Evolutionary conservation across 2,113 vertebrate species (phyloP).

Genomic region (Mormyrus lacerda): DNA sequence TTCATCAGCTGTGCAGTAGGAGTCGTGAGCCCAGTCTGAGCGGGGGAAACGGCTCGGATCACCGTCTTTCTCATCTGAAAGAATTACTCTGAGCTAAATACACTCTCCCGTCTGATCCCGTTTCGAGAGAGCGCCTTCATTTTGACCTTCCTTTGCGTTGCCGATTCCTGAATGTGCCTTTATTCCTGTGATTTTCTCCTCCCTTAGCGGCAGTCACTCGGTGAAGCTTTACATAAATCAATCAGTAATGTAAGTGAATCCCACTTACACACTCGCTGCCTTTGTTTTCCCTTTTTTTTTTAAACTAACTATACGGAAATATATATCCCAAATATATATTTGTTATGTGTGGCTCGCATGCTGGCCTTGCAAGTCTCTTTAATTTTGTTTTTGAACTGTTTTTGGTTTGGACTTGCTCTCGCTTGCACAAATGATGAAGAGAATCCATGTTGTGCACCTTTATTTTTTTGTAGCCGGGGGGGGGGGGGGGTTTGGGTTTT

Average conservation of each 20-base stretch:
- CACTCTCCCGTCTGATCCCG: constrained; percentile 45
- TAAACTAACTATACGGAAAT: constrained; percentile 7
- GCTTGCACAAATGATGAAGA: constrained; percentile 25
- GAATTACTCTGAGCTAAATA: constrained; percentile 25
- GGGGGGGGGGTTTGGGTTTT: not conserved
- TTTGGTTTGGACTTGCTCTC: constrained; percentile 28
- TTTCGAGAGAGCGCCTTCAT: constrained; percentile 16
- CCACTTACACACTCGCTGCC: constrained; percentile 54
- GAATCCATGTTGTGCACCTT: not conserved
- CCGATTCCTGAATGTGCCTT: constrained; percentile 68
- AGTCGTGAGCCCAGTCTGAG: not conserved
- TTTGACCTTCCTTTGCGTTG: constrained; percentile 50
- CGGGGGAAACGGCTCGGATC: not conserved
- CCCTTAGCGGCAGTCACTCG: constrained; percentile 75
- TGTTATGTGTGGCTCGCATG: constrained; percentile 54
- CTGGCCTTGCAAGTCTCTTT: constrained; percentile 46
- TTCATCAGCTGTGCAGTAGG: not conserved
- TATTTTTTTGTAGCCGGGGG: not conserved
- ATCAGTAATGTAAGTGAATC: constrained; percentile 79
- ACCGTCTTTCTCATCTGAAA: constrained; percentile 34
- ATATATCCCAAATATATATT: constrained; percentile 33
- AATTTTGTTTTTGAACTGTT: constrained; percentile 9
- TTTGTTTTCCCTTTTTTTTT: constrained; percentile 5
- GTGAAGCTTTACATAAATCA: constrained; percentile 83
- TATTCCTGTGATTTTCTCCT: constrained; percentile 64